Conservation (phyloP, 2,113 vertebrate genomes). For the Oreochromis niloticus region DNA sequence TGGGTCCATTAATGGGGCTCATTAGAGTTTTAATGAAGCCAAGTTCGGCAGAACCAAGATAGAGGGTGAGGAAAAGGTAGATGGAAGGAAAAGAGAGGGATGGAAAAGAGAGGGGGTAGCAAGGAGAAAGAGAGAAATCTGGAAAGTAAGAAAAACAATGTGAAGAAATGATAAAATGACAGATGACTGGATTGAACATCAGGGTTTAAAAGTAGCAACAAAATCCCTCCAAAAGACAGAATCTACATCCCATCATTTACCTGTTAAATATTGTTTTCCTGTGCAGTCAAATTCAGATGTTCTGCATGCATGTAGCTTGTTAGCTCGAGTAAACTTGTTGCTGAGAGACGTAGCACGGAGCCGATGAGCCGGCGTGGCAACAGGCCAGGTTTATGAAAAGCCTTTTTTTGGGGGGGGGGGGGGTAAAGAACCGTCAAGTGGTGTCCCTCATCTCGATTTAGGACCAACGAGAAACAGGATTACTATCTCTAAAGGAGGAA, state of each 20-base stretch:
- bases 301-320: background rate
- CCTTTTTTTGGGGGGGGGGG: background rate
- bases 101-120: background rate
- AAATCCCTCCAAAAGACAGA: background rate
- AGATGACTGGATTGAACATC: background rate
- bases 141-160: background rate
- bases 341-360: background rate
- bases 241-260: background rate
- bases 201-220: background rate
- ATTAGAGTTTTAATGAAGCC: conserved; percentile 69
- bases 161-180: background rate
- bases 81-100: background rate
- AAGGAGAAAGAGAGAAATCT: background rate
- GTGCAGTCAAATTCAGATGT: background rate
- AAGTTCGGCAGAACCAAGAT: conserved; percentile 43
- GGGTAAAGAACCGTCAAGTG: background rate
- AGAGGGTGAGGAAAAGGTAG: background rate
- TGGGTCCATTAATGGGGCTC: conserved; percentile 55
- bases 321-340: background rate
- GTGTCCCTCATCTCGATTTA: background rate
- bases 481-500: background rate
- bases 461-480: background rate
- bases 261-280: background rate
- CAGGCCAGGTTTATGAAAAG: background rate
- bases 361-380: background rate